phyloP scores from a whole-genome alignment of 2,888 invertebrate species.

The Cryptus armator region DNA sequence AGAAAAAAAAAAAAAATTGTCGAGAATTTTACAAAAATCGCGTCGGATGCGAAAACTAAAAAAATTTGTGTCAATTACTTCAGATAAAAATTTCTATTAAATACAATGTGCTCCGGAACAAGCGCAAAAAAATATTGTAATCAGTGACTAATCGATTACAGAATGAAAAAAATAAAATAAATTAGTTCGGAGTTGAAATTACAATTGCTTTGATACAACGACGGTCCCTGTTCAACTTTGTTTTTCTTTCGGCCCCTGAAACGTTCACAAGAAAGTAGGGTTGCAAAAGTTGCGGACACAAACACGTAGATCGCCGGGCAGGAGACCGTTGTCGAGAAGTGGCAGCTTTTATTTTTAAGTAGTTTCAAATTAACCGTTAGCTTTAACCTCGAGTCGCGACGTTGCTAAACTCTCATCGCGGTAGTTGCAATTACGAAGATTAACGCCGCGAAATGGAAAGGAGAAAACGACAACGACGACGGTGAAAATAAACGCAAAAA shows the following conservation, averaged over 20 bases:
- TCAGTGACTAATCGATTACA: no score
- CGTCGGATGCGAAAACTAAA: not conserved
- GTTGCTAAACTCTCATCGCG: conserved; percentile 28
- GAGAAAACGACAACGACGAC: conserved; percentile 21
- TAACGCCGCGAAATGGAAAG: conserved; percentile 37
- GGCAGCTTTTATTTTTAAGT: conserved; percentile 51
- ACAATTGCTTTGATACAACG: no score
- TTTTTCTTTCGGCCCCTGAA: no score
- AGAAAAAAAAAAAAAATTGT: not conserved
- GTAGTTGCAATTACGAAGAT: conserved; percentile 55
- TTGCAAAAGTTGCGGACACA: not conserved
- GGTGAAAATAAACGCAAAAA: conserved; percentile 1
- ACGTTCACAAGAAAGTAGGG: no score
- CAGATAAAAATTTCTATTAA: not conserved
- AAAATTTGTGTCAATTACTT: not conserved
- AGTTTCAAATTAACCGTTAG: conserved; percentile 50
- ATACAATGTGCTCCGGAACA: not conserved
- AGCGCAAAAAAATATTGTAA: no score
- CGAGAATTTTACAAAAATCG: not conserved
- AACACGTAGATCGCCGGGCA: not conserved
- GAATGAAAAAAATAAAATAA: no score
- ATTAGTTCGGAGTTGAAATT: no score
- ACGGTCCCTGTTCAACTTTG: no score
- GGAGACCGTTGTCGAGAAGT: conserved; percentile 30
- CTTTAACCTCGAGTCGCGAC: conserved; percentile 18